Base-by-base conservation (phyloP, 1,140 invertebrate genomes). In the Sycophila sp. region DNA sequence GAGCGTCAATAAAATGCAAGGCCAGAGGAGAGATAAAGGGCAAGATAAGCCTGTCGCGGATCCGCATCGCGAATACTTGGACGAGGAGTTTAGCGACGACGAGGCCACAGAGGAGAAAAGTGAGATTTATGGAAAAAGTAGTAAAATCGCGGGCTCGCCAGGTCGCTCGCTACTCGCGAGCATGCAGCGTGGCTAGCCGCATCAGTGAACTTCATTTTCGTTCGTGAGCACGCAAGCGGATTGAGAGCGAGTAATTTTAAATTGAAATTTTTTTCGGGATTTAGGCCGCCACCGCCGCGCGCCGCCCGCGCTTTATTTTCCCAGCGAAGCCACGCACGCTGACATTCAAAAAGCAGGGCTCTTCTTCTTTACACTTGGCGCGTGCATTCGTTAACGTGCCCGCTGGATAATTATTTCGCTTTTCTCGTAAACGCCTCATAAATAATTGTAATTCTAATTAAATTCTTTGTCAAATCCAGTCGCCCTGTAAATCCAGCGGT, bases 41-140 rank as follows among this genome's bases (percentile, higher is more conserved):
- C 71, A 74, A 74, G 78, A 80, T 78, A 80, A 80, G 75, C 75
- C 76, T 74, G 38, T 60, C 58, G 42, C 75, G 73, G 76, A 82
- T 73, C 74, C 76, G 28, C 80, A 62, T 63, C 76, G 80, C 66
- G 83, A 80, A 77, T 84, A 83, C 75, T 85, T 85, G 77, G 81
- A 85, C 73, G 82, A 81, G 60, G 73, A 78, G 72, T 82, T 75
- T 75, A 79, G 76, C 74, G 81, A 83, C 73, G 83, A 84, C 24
- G 77, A 73, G 59, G 73, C 4, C 28, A 15, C 56, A 15, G 73
- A 77, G 42, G 60, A 32, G 55, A 76, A 63, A 76, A 73, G 82
- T 83, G 75, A 83, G 78, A 80, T 81, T 80, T 79, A 75, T 73
- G 71, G 63, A 65, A 75, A 77, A 82, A 77, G 78, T 83, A 78